Base-by-base conservation (phyloP, 2,888 invertebrate species). In the Lepidocyrtinus sp. region DNA sequence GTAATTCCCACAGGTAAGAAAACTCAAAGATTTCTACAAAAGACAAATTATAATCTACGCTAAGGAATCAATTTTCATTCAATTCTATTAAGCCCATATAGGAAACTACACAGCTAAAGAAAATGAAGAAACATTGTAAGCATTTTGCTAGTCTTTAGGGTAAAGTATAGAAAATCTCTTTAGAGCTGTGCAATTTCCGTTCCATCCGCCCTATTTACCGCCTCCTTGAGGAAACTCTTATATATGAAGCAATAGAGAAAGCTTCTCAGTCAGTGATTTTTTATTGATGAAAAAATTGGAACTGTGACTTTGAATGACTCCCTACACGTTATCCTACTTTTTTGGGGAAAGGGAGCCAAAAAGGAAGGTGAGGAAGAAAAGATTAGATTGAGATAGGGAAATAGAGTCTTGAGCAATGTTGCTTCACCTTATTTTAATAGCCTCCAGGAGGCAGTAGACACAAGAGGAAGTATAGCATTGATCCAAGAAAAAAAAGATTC, bases 1-100 rank as follows among this genome's bases (percentile, higher is more conserved):
- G 80, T 84, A 77, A 84, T 86, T 71, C 86, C 86, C 5, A 86
- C 85, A 82, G 86, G 86, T 86, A 81, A 82, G 71, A 36, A n/a
- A n/a, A n/a, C n/a, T n/a, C n/a, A n/a, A n/a, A n/a, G n/a, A n/a
- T n/a, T n/a, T n/a, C n/a, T n/a, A n/a, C n/a, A n/a, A 25, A 62
- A 27, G 64, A 24, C 24, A 64, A 64, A 64, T 25, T 64, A 64
- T 24, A 25, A 62, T 22, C 21, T 7, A 3, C 24, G 1, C 19
- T 17, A 62, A 62, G 62, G 22, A 62, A 62, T 62, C 62, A 25
- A 25, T 22, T 25, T 64, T 64, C 64, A 24, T 62, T 62, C 22
- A 62, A 24, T 25, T 62, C 62, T 22, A 17, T 64, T 21, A 17
- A n/a, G n/a, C n/a, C n/a, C n/a, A n/a, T n/a, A n/a, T 25, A 64